Conservation (phyloP, 2,113 vertebrate genomes). For the Indicator indicator region DNA sequence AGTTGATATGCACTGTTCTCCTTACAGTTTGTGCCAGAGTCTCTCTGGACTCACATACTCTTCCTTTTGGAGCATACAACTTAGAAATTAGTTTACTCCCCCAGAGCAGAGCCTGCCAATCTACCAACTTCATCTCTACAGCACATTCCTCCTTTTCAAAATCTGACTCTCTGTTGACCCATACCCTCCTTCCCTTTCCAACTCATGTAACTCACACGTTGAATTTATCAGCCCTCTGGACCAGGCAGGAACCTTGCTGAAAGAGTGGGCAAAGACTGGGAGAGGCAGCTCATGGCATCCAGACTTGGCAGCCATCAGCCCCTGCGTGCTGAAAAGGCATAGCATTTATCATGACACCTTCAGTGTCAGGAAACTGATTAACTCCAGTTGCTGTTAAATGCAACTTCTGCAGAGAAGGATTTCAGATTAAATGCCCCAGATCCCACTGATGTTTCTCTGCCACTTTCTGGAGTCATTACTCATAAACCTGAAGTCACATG, state of each 20-base stretch:
- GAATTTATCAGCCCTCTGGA: neutral
- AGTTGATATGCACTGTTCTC: fast-evolving
- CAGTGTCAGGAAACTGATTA: neutral
- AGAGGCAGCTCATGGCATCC: neutral
- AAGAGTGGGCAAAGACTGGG: neutral
- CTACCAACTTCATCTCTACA: neutral
- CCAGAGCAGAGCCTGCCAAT: neutral
- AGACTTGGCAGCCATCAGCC: neutral
- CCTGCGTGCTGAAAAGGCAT: neutral
- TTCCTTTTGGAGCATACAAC: neutral
- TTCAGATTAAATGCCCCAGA: neutral
- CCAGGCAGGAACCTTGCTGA: neutral
- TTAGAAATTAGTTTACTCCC: neutral
- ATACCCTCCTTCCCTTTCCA: neutral
- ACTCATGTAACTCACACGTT: neutral
- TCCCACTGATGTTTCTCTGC: neutral
- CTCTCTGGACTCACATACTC: neutral
- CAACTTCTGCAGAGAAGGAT: neutral
- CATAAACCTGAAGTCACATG: conserved; percentile 36
- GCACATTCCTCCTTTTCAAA: neutral
- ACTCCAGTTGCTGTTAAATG: neutral
- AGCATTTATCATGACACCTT: neutral
- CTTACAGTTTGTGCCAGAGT: neutral
- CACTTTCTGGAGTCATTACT: neutral
- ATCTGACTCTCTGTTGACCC: neutral